Percentiles rank a stretch among this genome's conserved stretches.
Evolutionary conservation across 2,888 invertebrate genomes (phyloP).

Genomic region (Dilophus febrilis): DNA sequence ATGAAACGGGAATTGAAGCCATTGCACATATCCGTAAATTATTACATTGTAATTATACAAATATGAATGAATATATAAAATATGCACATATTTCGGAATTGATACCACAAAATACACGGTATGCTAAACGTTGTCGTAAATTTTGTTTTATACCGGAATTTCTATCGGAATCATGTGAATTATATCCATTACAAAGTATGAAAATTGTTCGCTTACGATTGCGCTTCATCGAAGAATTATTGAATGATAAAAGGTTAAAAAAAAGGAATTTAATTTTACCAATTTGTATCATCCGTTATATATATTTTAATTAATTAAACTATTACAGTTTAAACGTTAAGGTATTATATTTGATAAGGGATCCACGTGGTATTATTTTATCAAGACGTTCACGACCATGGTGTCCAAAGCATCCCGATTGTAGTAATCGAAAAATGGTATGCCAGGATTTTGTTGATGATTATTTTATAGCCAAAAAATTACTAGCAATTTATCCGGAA

Average conservation of each 20-base stretch:
- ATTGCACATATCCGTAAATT: conserved; percentile 31
- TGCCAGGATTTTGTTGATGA: conserved; percentile 64
- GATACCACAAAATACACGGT: conserved; percentile 58
- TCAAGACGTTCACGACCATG: neutral
- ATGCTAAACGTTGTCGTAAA: conserved; percentile 12
- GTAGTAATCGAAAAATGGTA: conserved; percentile 45
- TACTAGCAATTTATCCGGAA: conserved; percentile 41
- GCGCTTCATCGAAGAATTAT: conserved; percentile 43
- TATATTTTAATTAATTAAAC: neutral
- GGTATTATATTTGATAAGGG: neutral
- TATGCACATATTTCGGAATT: conserved; percentile 52
- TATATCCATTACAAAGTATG: conserved; percentile 68
- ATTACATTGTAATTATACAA: conserved; percentile 50
- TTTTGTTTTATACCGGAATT: conserved; percentile 47
- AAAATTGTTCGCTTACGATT: conserved; percentile 58
- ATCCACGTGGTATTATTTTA: neutral
- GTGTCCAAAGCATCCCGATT: neutral
- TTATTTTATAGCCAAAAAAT: conserved; percentile 46
- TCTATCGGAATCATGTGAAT: conserved; percentile 49
- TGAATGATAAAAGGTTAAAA: conserved; percentile 44
- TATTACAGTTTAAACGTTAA: neutral
- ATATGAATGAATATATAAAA: conserved; percentile 48
- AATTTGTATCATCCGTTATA: neutral
- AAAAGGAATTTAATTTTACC: neutral
- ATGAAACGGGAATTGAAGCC: conserved; percentile 41